A percentile compares a stretch with the other conserved stretches of the same genome.
Evolutionary conservation across 2,797 vertebrate genomes (phyloP).

Genomic region (Carcharodon carcharias): DNA sequence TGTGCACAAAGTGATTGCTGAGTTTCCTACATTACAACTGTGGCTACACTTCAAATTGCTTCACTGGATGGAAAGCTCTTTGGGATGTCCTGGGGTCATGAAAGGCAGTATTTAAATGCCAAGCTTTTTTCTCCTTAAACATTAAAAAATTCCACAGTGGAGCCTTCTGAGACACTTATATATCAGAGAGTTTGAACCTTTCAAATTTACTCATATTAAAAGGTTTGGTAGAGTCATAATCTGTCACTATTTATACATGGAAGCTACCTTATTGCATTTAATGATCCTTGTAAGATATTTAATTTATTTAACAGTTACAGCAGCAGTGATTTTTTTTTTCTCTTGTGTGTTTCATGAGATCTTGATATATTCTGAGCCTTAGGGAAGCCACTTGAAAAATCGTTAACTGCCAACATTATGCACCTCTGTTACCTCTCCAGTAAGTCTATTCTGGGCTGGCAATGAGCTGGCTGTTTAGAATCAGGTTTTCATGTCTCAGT

Average conservation of each 20-base stretch:
- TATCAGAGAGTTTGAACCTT: neutral
- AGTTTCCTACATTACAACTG: neutral
- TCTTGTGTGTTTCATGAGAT: neutral
- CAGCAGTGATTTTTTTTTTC: neutral
- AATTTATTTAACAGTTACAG: neutral
- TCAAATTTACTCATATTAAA: conserved; percentile 1
- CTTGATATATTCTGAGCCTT: neutral
- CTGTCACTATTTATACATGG: neutral
- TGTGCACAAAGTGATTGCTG: neutral
- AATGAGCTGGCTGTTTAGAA: neutral
- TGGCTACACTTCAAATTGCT: neutral
- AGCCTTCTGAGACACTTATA: no score
- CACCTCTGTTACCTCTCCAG: neutral
- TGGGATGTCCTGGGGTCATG: neutral
- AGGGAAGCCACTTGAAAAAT: neutral
- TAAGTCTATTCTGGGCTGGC: neutral
- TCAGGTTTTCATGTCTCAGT: neutral
- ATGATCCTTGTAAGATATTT: neutral
- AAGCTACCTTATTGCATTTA: neutral
- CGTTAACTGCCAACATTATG: neutral
- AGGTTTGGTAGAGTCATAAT: neutral
- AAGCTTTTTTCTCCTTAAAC: neutral
- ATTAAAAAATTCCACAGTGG: neutral
- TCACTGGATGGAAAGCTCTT: neutral
- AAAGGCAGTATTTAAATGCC: neutral